phyloP scores from a whole-genome alignment of 1,140 invertebrate genomes.

The Ditylenchus dipsaci region DNA sequence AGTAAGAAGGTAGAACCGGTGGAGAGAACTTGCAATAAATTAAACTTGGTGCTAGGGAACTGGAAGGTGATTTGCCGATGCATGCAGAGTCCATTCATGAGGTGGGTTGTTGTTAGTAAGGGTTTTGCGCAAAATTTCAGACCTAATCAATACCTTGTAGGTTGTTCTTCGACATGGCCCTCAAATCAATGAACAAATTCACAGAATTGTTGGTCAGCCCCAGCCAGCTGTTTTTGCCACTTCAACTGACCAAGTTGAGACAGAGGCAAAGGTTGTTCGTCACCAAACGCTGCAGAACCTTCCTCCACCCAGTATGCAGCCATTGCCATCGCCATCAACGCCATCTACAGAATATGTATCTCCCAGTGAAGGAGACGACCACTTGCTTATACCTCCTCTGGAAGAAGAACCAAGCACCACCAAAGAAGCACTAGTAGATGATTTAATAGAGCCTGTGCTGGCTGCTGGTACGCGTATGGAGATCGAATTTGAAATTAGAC shows the following conservation, averaged over 20 bases:
- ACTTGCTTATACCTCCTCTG: not conserved
- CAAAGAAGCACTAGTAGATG: not conserved
- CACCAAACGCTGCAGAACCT: not conserved
- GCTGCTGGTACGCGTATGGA: not conserved
- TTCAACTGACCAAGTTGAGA: not conserved
- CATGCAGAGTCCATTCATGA: conserved; percentile 52
- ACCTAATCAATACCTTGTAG: not conserved
- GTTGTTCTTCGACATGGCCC: conserved; percentile 40
- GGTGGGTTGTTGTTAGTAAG: conserved; percentile 16
- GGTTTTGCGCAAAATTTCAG: conserved; percentile 32
- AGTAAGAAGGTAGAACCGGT: not conserved
- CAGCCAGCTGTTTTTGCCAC: conserved; percentile 9
- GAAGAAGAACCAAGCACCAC: not conserved
- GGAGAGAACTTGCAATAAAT: conserved; percentile 2
- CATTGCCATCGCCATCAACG: not conserved
- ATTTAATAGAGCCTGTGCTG: conserved; percentile 4
- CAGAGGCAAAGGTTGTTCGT: not conserved
- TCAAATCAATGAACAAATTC: conserved; percentile 42
- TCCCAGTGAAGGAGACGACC: not conserved
- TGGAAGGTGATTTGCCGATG: conserved; percentile 54
- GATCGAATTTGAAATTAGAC: conserved; percentile 41
- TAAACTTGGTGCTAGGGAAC: conserved; percentile 13
- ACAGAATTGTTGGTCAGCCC: conserved; percentile 35
- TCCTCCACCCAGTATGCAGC: not conserved
- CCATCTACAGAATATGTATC: not conserved